Percentiles rank a stretch among this genome's conserved stretches.
Evolutionary conservation across 1,140 invertebrate species (phyloP).

Genomic region (Heliconius congener): DNA sequence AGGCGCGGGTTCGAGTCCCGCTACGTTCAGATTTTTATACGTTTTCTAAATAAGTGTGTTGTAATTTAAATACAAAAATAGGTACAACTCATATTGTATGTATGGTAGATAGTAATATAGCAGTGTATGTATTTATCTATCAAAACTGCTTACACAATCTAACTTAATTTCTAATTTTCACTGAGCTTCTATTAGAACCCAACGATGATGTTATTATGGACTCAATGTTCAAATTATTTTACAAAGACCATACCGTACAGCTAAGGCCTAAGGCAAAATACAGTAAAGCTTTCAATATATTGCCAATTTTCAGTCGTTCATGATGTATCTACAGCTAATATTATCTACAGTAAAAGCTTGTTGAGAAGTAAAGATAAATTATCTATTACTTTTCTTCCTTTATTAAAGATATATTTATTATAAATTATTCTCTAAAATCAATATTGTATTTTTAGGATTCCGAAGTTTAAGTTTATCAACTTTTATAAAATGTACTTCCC

Average conservation of each 20-base stretch:
- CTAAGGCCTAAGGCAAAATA: not conserved
- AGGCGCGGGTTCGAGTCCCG: too few relatives aligned
- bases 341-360: not conserved
- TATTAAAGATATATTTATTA: too few relatives aligned
- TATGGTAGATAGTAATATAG: too few relatives aligned
- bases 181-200: not conserved
- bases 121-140: not conserved
- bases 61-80: too few relatives aligned
- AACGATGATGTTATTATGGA: not conserved
- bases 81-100: too few relatives aligned
- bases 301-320: not conserved
- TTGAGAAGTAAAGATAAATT: not conserved
- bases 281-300: not conserved
- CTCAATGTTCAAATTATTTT: not conserved
- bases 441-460: too few relatives aligned
- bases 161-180: not conserved
- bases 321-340: not conserved
- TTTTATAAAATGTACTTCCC: too few relatives aligned
- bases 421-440: too few relatives aligned
- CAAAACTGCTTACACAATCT: not conserved
- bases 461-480: too few relatives aligned
- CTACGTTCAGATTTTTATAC: too few relatives aligned
- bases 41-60: too few relatives aligned
- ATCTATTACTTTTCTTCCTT: not conserved
- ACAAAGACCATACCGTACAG: not conserved